phyloP scores from a whole-genome alignment of 2,797 vertebrate species.

The Acanthiza pusilla region DNA sequence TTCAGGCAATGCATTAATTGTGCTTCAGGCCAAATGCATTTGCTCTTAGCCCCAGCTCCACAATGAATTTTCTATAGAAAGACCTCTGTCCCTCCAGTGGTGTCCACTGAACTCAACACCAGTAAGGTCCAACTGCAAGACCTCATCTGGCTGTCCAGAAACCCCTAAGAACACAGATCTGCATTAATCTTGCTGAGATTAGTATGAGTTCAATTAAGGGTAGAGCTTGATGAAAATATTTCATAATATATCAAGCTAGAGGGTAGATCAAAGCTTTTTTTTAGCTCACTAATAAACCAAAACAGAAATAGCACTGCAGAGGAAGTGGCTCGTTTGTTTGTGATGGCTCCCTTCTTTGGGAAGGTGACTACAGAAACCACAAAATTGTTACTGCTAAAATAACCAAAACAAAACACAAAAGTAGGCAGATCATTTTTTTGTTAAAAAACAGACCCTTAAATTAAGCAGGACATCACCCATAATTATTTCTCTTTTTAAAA shows the following conservation, averaged over 20 bases:
- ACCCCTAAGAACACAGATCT: not conserved
- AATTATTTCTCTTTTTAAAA: not conserved
- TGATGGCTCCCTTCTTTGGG: not conserved
- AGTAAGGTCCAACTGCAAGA: not conserved
- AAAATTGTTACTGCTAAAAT: not conserved
- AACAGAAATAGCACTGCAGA: not conserved
- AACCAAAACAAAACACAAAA: not conserved
- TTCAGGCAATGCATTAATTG: not conserved
- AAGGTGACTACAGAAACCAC: constrained; percentile 24
- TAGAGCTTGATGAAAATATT: constrained; percentile 8
- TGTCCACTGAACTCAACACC: not conserved
- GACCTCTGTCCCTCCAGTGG: not conserved
- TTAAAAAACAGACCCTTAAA: not conserved
- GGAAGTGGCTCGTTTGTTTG: constrained; percentile 10
- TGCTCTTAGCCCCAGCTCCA: not conserved
- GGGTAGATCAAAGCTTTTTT: not conserved
- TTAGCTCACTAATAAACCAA: constrained; percentile 1
- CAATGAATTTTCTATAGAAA: not conserved
- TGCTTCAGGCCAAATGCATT: not conserved
- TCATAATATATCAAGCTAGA: not conserved
- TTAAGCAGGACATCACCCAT: not conserved
- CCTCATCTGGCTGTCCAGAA: not conserved
- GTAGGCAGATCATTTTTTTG: not conserved
- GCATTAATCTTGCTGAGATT: not conserved
- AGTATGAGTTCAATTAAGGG: not conserved